A percentile compares a stretch with the other conserved stretches of the same genome.
Conservation (phyloP, 1,140 invertebrate species). For the Ridgeia piscesae region DNA sequence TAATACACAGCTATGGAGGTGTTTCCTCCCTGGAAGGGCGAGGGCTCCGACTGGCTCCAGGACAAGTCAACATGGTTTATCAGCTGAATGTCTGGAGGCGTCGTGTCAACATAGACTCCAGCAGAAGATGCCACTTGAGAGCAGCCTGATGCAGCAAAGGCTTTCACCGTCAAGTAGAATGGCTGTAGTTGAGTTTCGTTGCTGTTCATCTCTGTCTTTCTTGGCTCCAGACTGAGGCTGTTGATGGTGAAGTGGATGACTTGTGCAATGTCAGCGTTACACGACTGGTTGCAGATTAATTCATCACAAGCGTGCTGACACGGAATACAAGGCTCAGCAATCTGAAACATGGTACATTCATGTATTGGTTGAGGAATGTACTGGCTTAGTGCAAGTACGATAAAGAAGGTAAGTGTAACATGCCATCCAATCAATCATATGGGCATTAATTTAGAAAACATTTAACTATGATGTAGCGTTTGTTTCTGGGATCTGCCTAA, state of each 20-base stretch:
- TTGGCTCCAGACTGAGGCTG: neutral
- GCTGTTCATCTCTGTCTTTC: neutral
- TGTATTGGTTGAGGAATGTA: no score
- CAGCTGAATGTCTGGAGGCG: neutral
- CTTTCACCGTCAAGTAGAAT: neutral
- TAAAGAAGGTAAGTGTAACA: no score
- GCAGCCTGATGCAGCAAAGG: neutral
- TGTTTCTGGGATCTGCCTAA: no score
- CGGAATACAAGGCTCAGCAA: neutral
- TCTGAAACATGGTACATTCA: neutral
- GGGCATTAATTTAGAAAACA: no score
- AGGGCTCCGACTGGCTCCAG: neutral
- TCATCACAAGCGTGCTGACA: neutral
- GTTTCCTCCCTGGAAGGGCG: neutral
- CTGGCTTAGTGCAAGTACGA: no score
- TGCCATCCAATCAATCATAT: no score
- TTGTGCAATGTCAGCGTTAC: neutral
- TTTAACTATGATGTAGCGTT: no score
- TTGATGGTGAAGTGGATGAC: neutral
- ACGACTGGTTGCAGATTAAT: neutral
- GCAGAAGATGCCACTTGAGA: neutral
- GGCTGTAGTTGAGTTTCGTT: neutral
- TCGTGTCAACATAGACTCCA: neutral
- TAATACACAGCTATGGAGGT: neutral
- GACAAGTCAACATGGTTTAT: neutral